Evolutionary conservation across 2,888 invertebrate species (phyloP), one percentile per base, ranked within the genome.

Genomic region (Apodemia zela): DNA sequence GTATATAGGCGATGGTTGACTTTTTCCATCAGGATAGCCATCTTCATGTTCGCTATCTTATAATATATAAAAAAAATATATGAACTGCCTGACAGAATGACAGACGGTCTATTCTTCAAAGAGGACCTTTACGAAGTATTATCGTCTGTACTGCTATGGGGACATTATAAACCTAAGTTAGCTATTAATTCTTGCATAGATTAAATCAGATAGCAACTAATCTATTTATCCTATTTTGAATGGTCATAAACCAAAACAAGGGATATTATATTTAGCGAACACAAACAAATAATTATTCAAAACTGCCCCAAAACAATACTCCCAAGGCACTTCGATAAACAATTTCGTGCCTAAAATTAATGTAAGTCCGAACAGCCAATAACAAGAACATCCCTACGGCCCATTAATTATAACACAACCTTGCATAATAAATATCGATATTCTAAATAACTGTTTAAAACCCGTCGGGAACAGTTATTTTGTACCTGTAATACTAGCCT

Each of bases 271-370:
- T 17, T 47, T 17, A 47, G 45, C n/a, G 4, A 47, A n/a, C 45
- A n/a, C 45, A 47, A 47, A 57, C 54, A 57, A 57, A 57, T 57
- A 57, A 57, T 57, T 57, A 57, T 57, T 25, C 25, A 15, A 29
- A 57, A 57, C 29, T 57, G 8, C 29, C n/a, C 29, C 15, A 57
- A 57, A 57, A 15, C 54, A n/a, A 57, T 57, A 57, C n/a, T 57
- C 54, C 29, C 25, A 57, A 57, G 25, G 54, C 54, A 57, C 21
- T 29, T 29, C 54, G 54, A 29, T 57, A 57, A 57, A 57, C 25
- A 57, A 57, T 57, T 57, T 57, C 15, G 29, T 57, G 54, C 25
- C 54, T 57, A 29, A 54, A 54, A 54, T 54, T 21, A 54, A 57
- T 57, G 54, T 57, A 29, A 57, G 29, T 57, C 54, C 29, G 54